Percentiles rank a stretch among this genome's conserved stretches.
Evolutionary conservation across 2,888 invertebrate genomes (phyloP).

Genomic region (Tyria jacobaeae): DNA sequence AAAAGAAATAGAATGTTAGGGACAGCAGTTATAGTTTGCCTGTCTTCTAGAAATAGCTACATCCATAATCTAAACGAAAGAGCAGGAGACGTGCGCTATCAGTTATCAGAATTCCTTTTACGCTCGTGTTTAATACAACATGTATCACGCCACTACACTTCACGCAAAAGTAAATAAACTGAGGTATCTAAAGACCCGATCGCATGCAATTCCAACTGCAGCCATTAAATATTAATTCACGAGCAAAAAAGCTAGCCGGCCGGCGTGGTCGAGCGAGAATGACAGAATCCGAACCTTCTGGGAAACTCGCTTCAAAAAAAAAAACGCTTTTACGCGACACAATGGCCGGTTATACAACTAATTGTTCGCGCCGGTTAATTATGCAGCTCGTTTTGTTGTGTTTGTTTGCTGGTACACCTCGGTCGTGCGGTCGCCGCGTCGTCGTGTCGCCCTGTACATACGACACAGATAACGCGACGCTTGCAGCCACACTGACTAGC

Average conservation of each 20-base stretch:
- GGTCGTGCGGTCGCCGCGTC: constrained; percentile 10
- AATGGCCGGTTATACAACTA: constrained; percentile 80
- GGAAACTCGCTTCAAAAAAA: constrained; percentile 71
- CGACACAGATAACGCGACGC: constrained; percentile 29
- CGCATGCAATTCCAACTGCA: constrained; percentile 72
- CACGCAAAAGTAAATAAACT: constrained; percentile 65
- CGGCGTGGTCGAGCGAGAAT: constrained; percentile 57
- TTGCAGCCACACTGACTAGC: constrained; percentile 51
- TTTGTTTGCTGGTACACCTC: constrained; percentile 52
- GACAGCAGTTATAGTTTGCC: not conserved
- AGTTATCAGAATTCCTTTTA: constrained; percentile 43
- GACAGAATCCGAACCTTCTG: constrained; percentile 74
- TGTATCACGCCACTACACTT: constrained; percentile 57
- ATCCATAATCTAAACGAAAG: constrained; percentile 8
- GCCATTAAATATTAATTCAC: constrained; percentile 77
- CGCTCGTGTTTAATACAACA: constrained; percentile 44
- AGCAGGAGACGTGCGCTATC: constrained; percentile 44
- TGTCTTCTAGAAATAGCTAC: not conserved
- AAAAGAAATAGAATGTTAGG: not conserved
- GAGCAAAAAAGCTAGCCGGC: constrained; percentile 67
- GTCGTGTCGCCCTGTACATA: constrained; percentile 26
- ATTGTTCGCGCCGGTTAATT: constrained; percentile 80
- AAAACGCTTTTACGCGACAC: constrained; percentile 73
- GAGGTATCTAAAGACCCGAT: constrained; percentile 67
- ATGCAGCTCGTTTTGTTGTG: constrained; percentile 73